These are phyloP conservation scores for Lineus longissimus DNA, from an alignment of 1,140 invertebrate genomes.

Conservation along the genomic window DNA sequence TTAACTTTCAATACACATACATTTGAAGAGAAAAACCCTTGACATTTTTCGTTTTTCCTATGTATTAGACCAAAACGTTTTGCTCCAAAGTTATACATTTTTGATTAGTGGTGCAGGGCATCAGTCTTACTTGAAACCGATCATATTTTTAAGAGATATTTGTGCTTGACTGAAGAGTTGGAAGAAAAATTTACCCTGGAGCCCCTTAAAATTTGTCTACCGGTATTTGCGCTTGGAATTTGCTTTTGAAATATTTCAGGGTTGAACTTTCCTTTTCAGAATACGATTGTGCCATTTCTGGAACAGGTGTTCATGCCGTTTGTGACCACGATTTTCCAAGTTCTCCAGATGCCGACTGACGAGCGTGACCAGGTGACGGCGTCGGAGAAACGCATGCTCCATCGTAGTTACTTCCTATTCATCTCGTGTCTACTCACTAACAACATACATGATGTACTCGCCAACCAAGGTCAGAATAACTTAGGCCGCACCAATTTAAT, in stretches of 20 bases:
- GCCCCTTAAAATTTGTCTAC: no score
- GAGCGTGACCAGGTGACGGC: conserved; percentile 56
- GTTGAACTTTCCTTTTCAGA: conserved; percentile 53
- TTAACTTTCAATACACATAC: neutral
- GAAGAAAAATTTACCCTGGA: no score
- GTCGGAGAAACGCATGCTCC: conserved; percentile 56
- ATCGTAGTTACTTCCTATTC: conserved; percentile 60
- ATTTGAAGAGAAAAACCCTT: no score
- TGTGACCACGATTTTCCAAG: conserved; percentile 56
- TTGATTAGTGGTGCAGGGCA: no score
- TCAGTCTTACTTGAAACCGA: no score
- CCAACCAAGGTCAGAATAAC: conserved; percentile 50
- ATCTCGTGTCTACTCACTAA: conserved; percentile 57
- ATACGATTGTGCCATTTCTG: conserved; percentile 58
- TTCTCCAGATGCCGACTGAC: conserved; percentile 53
- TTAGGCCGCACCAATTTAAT: neutral
- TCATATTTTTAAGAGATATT: no score
- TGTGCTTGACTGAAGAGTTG: no score
- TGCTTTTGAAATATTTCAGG: no score
- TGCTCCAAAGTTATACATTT: no score
- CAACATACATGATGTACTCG: conserved; percentile 57
- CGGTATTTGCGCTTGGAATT: no score
- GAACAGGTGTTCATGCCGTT: conserved; percentile 59
- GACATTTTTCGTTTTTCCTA: no score
- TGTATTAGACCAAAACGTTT: no score